phyloP scores from a whole-genome alignment of 2,113 vertebrate genomes.

The Salvelinus namaycush region DNA sequence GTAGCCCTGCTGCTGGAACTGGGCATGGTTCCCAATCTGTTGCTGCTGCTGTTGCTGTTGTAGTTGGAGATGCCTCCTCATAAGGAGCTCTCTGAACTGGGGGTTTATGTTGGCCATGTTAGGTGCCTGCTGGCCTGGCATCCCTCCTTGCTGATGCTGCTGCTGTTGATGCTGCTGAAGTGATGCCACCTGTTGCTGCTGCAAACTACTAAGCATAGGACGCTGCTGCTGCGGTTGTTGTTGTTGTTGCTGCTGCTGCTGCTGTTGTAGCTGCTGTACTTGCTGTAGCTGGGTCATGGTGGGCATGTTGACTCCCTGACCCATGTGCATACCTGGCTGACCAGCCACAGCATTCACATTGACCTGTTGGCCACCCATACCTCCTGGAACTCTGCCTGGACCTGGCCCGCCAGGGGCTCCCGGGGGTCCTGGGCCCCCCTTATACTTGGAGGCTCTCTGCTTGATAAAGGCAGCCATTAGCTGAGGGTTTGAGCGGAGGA shows the following conservation, averaged over 20 bases:
- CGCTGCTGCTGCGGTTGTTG: constrained; percentile 73
- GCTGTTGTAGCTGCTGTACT: constrained; percentile 75
- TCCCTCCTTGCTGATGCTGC: constrained; percentile 76
- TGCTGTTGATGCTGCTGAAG: constrained; percentile 77
- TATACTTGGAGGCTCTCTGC: constrained; percentile 83
- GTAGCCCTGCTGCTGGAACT: constrained; percentile 89
- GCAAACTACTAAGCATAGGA: constrained; percentile 61
- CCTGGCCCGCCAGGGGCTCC: constrained; percentile 31
- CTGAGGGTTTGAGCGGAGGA: constrained; percentile 87
- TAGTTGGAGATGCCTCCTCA: constrained; percentile 84
- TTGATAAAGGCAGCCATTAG: constrained; percentile 88
- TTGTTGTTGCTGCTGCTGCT: too few relatives aligned
- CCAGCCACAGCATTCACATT: constrained; percentile 76
- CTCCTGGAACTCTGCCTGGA: constrained; percentile 72
- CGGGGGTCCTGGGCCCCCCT: constrained; percentile 50
- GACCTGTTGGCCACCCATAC: constrained; percentile 73
- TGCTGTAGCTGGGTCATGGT: constrained; percentile 82
- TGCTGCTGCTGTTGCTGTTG: constrained; percentile 79
- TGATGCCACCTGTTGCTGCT: constrained; percentile 58
- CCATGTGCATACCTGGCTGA: constrained; percentile 84
- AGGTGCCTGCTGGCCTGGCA: constrained; percentile 69
- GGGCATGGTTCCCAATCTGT: constrained; percentile 85
- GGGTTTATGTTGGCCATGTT: constrained; percentile 76
- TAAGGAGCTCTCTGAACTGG: constrained; percentile 87
- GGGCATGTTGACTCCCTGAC: constrained; percentile 71